These are phyloP conservation scores for Perdita meconis DNA, from an alignment of 2,888 invertebrate genomes.

Conservation along the genomic window DNA sequence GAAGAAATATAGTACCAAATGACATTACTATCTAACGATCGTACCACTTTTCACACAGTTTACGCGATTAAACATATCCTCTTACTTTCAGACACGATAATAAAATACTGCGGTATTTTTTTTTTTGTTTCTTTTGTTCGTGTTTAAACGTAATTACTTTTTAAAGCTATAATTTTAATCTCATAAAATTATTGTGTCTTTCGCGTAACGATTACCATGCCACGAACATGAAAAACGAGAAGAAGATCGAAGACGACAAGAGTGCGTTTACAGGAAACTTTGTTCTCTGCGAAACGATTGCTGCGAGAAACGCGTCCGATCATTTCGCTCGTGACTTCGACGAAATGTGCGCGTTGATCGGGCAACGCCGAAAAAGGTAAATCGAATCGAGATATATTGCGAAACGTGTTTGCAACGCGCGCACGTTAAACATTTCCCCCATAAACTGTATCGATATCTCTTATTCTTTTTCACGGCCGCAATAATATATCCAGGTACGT, in stretches of 20 bases:
- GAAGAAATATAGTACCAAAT: constrained; percentile 5
- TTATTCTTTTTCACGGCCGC: constrained; percentile 25
- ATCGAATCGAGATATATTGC: constrained; percentile 25
- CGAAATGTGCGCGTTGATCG: background rate
- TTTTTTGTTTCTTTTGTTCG: too few species aligned
- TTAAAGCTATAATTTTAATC: constrained; percentile 60
- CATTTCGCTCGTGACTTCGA: background rate
- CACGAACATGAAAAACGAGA: background rate
- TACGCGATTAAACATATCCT: constrained; percentile 4
- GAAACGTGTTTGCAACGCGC: constrained; percentile 11
- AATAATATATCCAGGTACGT: constrained; percentile 71
- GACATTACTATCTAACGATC: background rate
- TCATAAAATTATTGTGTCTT: constrained; percentile 36
- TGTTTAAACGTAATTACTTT: constrained; percentile 17
- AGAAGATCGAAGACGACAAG: constrained; percentile 13
- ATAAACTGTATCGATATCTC: constrained; percentile 20
- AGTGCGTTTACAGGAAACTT: constrained; percentile 7
- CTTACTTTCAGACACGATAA: constrained; percentile 12
- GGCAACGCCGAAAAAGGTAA: constrained; percentile 16
- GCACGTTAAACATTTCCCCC: constrained; percentile 9
- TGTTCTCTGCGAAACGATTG: background rate
- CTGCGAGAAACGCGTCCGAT: background rate
- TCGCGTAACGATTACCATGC: constrained; percentile 13
- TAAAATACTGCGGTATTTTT: constrained; percentile 30
- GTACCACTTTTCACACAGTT: constrained; percentile 3